Base-by-base conservation (phyloP, 1,140 invertebrate species). In the Apolygus lucorum region DNA sequence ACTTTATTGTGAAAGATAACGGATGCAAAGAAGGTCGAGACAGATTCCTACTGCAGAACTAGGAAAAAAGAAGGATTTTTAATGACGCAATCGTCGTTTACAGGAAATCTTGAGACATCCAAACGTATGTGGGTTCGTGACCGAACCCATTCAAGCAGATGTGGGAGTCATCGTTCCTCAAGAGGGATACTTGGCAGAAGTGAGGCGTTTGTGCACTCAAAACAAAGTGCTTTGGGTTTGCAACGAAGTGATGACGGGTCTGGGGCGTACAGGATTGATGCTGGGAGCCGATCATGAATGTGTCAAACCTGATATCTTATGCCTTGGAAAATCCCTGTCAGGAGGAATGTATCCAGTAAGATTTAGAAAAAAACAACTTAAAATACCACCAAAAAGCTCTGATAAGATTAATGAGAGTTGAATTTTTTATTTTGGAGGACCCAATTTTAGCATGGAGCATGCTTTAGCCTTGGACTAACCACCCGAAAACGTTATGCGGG, bases 111-210 rank as follows among this genome's bases (percentile, higher is more conserved):
- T 91, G 1, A 78, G 88, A 76, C 91, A 98, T 78, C 90, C 90
- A 1, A 88, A 87, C 72, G 91, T 96, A 1, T 93, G 93, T 75
- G 94, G 91, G 2, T 99, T 96, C 77, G 99, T 99, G 96, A 92
- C 98, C 2, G 98, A 99, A 77, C 97, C 97, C 0, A 98, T 99
- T 73, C 97, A 99, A 82, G 96, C 96, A 0, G 97, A 99, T 81
- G 95, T 96, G 28, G 97, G 97, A 0, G 94, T 98, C 0, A 86
- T 95, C 0, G 91, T 99, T 0, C 97, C 97, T 0, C 80, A 88
- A 77, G 82, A 86, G 1, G 96, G 96, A 0, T 99, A 99, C 76
- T 80, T 99, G 62, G 87, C 83, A 74, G 88, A 81, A 28, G 84
- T 89, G 1, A 76, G 87, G 24, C 82, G 86, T 29, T 74, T 90